Evolutionary conservation across 1,140 invertebrate species (phyloP).

Genomic region (Steinernema feltiae): DNA sequence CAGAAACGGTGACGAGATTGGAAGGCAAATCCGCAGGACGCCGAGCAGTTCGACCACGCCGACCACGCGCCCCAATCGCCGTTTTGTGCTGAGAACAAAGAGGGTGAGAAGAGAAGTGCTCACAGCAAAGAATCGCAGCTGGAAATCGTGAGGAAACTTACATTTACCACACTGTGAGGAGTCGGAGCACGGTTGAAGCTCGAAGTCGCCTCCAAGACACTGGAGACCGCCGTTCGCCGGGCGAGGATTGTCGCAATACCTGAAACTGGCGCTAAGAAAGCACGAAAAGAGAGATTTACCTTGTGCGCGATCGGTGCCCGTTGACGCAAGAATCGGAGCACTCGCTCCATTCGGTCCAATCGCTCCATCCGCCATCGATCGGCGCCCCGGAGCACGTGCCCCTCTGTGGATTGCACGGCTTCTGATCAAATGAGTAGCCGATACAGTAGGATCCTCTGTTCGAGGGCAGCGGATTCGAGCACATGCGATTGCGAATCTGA

Average conservation of each 20-base stretch:
- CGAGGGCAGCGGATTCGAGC: conserved; percentile 59
- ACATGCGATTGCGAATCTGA: conserved; percentile 67
- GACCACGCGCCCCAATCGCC: conserved; percentile 68
- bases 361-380: conserved; percentile 59
- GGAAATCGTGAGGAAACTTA: conserved; percentile 32
- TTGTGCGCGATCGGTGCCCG: conserved; percentile 58
- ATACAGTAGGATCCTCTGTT: conserved; percentile 63
- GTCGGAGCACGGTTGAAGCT: conserved; percentile 58
- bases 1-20: conserved; percentile 64
- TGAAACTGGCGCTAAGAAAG: conserved; percentile 62
- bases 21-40: conserved; percentile 56
- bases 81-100: conserved; percentile 50
- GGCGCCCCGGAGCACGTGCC: conserved; percentile 59
- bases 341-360: conserved; percentile 59
- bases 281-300: conserved; percentile 22
- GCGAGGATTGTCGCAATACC: conserved; percentile 75
- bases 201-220: conserved; percentile 59
- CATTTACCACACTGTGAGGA: conserved; percentile 61
- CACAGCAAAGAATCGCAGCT: background rate
- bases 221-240: conserved; percentile 70
- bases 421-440: conserved; percentile 66
- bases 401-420: conserved; percentile 68
- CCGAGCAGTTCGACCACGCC: conserved; percentile 57
- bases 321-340: conserved; percentile 59
- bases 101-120: conserved; percentile 9